Evolutionary conservation across 2,113 vertebrate genomes (phyloP).

Genomic region (Nesoenas mayeri): DNA sequence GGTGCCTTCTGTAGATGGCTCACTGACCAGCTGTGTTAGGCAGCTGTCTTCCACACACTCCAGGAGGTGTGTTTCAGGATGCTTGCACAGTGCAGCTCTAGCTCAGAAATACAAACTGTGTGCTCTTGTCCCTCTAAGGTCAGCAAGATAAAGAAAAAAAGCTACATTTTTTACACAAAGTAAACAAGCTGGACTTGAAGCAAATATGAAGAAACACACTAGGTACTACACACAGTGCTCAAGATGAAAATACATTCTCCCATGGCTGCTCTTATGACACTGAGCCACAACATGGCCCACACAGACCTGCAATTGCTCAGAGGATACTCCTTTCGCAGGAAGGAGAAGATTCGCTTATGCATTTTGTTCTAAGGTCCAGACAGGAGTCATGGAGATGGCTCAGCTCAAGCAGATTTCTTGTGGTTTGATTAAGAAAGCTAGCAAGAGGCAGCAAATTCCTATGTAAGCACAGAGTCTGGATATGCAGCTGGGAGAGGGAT

Average conservation of each 20-base stretch:
- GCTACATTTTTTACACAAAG: too few relatives aligned
- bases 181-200: too few relatives aligned
- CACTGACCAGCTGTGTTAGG: too few relatives aligned
- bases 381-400: neutral
- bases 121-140: too few relatives aligned
- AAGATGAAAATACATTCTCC: neutral
- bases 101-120: too few relatives aligned
- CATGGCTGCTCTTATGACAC: neutral
- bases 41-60: too few relatives aligned
- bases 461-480: neutral
- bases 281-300: accelerated
- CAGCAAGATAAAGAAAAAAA: too few relatives aligned
- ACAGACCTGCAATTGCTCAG: neutral
- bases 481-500: neutral
- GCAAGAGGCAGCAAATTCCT: neutral
- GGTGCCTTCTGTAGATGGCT: too few relatives aligned
- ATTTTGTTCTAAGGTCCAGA: neutral
- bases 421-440: neutral
- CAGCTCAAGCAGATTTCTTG: neutral
- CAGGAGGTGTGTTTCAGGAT: too few relatives aligned
- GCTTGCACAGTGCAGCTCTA: too few relatives aligned
- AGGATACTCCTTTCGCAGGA: neutral
- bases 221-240: neutral
- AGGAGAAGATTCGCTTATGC: neutral
- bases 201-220: neutral